Evolutionary conservation across 53 echinoderm and acorn worm genomes (phyloP).

Genomic region (Henricia sp.): DNA sequence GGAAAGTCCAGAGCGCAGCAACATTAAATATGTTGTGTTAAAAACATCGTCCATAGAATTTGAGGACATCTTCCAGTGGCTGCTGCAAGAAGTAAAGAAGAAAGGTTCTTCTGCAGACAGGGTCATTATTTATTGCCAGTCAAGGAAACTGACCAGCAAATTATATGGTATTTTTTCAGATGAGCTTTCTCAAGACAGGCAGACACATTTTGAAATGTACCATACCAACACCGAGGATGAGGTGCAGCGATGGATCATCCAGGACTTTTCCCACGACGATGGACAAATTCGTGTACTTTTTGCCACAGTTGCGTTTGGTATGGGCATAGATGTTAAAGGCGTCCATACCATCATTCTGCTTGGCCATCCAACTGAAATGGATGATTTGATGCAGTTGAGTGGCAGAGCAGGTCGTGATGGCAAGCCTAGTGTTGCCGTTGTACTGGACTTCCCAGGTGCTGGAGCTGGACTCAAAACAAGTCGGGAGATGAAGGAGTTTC

Average conservation of each 20-base stretch:
- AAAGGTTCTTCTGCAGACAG: constrained; percentile 19
- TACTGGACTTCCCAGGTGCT: constrained; percentile 26
- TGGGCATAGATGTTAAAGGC: constrained; percentile 41
- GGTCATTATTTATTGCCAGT: constrained; percentile 55
- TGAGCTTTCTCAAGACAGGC: neutral
- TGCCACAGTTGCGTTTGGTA: constrained; percentile 52
- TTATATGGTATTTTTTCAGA: constrained; percentile 29
- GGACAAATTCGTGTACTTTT: constrained; percentile 46
- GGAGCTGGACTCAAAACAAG: neutral
- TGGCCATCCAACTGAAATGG: constrained; percentile 25
- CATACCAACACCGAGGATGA: constrained; percentile 51
- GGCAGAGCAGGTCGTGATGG: constrained; percentile 54
- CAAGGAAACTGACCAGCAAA: constrained; percentile 37
- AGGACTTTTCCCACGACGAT: constrained; percentile 27
- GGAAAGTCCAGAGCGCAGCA: constrained; percentile 25
- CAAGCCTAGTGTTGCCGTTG: constrained; percentile 6
- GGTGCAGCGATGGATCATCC: constrained; percentile 14
- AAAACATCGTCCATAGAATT: constrained; percentile 9
- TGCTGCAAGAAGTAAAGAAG: constrained; percentile 9
- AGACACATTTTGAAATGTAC: constrained; percentile 48
- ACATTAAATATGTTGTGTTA: constrained; percentile 65
- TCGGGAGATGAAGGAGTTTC: constrained; percentile 10
- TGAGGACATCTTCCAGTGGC: constrained; percentile 21
- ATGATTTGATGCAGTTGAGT: constrained; percentile 54
- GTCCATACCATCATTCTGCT: constrained; percentile 25